phyloP scores from a whole-genome alignment of 35 echinoderm and acorn worm genomes.

The Ptychodera flava region DNA sequence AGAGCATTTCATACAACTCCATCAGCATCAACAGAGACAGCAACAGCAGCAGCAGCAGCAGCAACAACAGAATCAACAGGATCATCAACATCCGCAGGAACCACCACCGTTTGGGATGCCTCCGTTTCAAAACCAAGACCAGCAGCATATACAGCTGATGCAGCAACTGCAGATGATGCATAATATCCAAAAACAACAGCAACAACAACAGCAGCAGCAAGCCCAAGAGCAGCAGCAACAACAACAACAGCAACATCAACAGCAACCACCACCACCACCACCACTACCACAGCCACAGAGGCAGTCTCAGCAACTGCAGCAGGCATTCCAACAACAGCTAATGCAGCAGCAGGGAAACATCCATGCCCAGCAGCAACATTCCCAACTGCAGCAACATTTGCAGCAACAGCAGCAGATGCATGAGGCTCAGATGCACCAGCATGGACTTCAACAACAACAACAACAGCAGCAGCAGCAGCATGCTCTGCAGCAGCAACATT shows the following conservation, averaged over 20 bases:
- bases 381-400: not conserved
- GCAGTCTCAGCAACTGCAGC: not conserved
- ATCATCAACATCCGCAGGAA: not conserved
- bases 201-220: not conserved
- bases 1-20: not conserved
- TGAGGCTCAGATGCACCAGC: not conserved
- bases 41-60: conserved; percentile 3
- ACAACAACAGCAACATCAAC: not conserved
- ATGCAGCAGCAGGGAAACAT: not conserved
- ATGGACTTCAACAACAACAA: not conserved
- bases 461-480: not conserved
- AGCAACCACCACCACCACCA: not conserved
- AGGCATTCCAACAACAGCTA: not conserved
- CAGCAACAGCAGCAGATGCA: not conserved
- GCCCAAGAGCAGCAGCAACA: not conserved
- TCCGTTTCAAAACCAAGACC: not conserved
- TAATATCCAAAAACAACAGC: too few relatives aligned
- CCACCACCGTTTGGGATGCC: not conserved
- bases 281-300: not conserved
- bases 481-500: not conserved
- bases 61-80: not conserved
- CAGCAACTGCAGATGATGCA: not conserved
- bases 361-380: too few relatives aligned
- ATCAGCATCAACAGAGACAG: not conserved
- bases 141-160: not conserved